phyloP scores from a whole-genome alignment of 2,888 invertebrate genomes.

The Thera britannica region DNA sequence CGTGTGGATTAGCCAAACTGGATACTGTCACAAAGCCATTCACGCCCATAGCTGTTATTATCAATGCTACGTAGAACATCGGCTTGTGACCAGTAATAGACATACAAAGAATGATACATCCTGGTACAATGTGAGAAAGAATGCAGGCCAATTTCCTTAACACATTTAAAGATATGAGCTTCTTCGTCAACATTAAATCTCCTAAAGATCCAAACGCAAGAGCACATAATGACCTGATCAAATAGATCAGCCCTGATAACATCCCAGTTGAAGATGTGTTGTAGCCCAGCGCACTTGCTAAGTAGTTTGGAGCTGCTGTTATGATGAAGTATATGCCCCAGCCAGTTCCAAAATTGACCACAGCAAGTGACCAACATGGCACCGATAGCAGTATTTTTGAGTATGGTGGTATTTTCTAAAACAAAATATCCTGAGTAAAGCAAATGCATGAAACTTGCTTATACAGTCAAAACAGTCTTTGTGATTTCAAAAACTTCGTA shows the following conservation, averaged over 20 bases:
- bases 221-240: conserved; percentile 37
- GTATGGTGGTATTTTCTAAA: conserved; percentile 78
- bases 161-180: conserved; percentile 28
- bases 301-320: conserved; percentile 81
- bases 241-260: conserved; percentile 43
- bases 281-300: conserved; percentile 86
- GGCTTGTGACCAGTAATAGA: conserved; percentile 37
- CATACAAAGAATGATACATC: conserved; percentile 52
- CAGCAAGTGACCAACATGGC: conserved; percentile 84
- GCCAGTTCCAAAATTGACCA: conserved; percentile 86
- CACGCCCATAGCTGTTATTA: conserved; percentile 82
- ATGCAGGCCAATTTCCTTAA: conserved; percentile 42
- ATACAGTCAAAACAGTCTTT: too few relatives aligned
- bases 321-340: conserved; percentile 87
- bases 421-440: not conserved
- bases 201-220: conserved; percentile 40
- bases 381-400: conserved; percentile 78
- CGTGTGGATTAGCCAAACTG: conserved; percentile 81
- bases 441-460: too few relatives aligned
- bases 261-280: conserved; percentile 55
- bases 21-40: conserved; percentile 77
- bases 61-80: conserved; percentile 72
- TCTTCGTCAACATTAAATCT: conserved; percentile 51
- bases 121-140: conserved; percentile 64
- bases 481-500: too few relatives aligned